A percentile compares a stretch with the other conserved stretches of the same genome.
Conservation (phyloP, 2,888 invertebrate genomes). For the Cataglyphis altisquamis region DNA sequence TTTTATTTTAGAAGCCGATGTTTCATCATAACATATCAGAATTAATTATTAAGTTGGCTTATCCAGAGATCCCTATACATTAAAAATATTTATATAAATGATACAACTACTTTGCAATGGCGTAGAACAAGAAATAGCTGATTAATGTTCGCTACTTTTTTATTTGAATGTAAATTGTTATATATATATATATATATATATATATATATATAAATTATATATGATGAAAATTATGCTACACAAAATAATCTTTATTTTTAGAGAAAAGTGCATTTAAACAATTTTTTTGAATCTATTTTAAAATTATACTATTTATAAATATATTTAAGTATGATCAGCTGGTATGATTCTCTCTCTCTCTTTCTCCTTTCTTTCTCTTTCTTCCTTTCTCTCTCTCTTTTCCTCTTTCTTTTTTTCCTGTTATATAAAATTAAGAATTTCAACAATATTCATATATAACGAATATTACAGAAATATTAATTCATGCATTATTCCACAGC, state of each 20-base stretch:
- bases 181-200: too few species aligned
- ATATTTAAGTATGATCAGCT: background rate
- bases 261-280: background rate
- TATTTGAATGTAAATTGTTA: background rate
- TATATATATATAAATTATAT: background rate
- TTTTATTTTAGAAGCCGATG: background rate
- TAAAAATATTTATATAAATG: background rate
- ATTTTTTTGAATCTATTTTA: background rate
- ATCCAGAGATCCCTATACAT: background rate
- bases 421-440: background rate
- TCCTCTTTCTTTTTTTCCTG: background rate
- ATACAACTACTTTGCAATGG: background rate
- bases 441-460: background rate
- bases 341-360: background rate
- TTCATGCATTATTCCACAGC: conserved; percentile 79
- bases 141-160: background rate
- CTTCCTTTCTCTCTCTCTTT: too few species aligned
- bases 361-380: too few species aligned
- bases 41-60: background rate
- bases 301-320: background rate
- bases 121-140: background rate
- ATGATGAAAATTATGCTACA: background rate
- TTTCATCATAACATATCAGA: background rate
- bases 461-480: background rate
- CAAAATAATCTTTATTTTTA: background rate